phyloP scores from a whole-genome alignment of 1,140 invertebrate genomes.

The Sminthurinus signatus region DNA sequence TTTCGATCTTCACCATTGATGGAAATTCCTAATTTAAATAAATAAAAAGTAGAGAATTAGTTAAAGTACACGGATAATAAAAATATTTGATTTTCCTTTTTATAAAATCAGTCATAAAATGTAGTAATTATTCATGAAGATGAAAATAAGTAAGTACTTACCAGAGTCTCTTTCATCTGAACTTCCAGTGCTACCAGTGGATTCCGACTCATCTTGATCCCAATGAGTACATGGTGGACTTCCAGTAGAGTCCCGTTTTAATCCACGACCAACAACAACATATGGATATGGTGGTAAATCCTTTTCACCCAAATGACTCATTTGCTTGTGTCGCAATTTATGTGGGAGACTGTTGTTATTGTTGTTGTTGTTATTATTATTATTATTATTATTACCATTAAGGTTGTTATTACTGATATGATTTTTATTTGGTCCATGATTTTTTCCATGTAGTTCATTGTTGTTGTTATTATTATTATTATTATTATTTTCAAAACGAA shows the following conservation, averaged over 20 bases:
- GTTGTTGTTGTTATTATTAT: constrained; percentile 45
- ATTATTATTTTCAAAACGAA: constrained; percentile 50
- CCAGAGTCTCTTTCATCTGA: constrained; percentile 82
- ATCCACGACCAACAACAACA: constrained; percentile 47
- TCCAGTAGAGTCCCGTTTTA: constrained; percentile 63
- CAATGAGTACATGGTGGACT: constrained; percentile 60
- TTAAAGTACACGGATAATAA: too few relatives aligned
- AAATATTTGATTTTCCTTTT: too few relatives aligned
- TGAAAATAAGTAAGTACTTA: too few relatives aligned
- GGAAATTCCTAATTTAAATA: too few relatives aligned
- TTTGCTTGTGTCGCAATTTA: constrained; percentile 88
- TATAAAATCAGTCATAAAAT: too few relatives aligned
- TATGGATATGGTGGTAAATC: constrained; percentile 69
- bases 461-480: constrained; percentile 37
- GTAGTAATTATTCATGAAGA: too few relatives aligned
- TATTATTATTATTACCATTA: constrained; percentile 45
- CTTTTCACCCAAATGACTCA: constrained; percentile 77
- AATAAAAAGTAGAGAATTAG: too few relatives aligned
- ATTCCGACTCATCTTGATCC: constrained; percentile 57
- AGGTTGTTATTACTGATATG: constrained; percentile 50
- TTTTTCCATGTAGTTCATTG: not conserved
- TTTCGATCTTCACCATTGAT: constrained; percentile 45
- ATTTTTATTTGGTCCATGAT: not conserved
- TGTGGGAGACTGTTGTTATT: constrained; percentile 63
- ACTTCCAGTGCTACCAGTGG: constrained; percentile 52